Evolutionary conservation across 1,140 invertebrate species (phyloP).

Genomic region (Diorhabda carinulata): DNA sequence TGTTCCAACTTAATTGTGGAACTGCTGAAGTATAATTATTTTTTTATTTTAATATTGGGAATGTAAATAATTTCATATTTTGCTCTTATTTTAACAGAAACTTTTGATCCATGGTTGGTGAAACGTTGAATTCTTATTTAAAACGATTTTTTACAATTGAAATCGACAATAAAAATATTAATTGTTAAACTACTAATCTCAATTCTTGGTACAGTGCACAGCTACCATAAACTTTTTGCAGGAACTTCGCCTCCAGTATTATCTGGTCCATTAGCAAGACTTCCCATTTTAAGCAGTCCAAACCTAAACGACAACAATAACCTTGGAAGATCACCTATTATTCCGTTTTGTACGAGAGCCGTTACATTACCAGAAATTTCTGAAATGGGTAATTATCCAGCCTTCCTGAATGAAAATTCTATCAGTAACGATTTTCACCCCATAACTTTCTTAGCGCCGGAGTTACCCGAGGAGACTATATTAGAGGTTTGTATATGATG

Average conservation of each 20-base stretch:
- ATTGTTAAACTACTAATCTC: too few species aligned
- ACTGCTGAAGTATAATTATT: too few species aligned
- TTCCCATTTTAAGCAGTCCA: constrained; percentile 55
- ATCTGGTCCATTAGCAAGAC: constrained; percentile 57
- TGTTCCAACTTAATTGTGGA: too few species aligned
- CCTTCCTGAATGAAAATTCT: constrained; percentile 52
- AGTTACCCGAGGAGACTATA: constrained; percentile 92
- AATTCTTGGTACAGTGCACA: too few species aligned
- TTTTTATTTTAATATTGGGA: too few species aligned
- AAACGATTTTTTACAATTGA: too few species aligned
- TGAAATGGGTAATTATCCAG: constrained; percentile 60
- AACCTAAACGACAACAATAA: constrained; percentile 52
- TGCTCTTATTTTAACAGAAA: too few species aligned
- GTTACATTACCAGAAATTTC: constrained; percentile 74
- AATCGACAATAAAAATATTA: too few species aligned
- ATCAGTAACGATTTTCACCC: constrained; percentile 54
- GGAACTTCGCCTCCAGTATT: constrained; percentile 70
- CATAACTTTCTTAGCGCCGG: constrained; percentile 80
- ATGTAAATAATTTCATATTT: too few species aligned
- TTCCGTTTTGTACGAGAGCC: constrained; percentile 67
- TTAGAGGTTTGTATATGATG: constrained; percentile 62
- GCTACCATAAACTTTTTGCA: constrained; percentile 27
- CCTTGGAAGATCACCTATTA: constrained; percentile 54
- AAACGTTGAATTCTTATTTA: too few species aligned
- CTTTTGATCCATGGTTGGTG: too few species aligned